Percentiles rank a stretch among this genome's conserved stretches.
phyloP scores from a whole-genome alignment of 2,888 invertebrate genomes.

The Neoascia interrupta region DNA sequence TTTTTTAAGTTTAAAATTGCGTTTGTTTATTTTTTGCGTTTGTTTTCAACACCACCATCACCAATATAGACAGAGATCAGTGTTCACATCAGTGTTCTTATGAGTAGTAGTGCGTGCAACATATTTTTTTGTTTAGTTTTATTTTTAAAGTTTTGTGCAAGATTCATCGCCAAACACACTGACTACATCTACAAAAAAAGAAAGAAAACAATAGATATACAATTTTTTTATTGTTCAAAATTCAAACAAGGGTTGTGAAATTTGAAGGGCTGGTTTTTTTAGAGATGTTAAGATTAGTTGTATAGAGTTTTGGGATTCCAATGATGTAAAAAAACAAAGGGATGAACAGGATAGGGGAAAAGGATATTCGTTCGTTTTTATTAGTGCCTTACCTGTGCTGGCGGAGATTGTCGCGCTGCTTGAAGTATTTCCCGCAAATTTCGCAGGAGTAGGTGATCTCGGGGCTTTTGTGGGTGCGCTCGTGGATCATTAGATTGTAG shows the following conservation, averaged over 20 bases:
- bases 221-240: slow-evolving; percentile 29
- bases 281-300: too few species aligned
- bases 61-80: slow-evolving; percentile 74
- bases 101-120: slow-evolving; percentile 71
- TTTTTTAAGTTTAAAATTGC: slow-evolving; percentile 15
- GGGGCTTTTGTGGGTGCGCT: slow-evolving; percentile 97
- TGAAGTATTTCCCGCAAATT: slow-evolving; percentile 98
- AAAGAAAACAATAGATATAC: slow-evolving; percentile 72
- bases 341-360: neutral
- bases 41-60: slow-evolving; percentile 66
- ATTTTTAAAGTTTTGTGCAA: slow-evolving; percentile 65
- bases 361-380: neutral
- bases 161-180: slow-evolving; percentile 91
- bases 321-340: slow-evolving; percentile 3
- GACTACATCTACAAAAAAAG: slow-evolving; percentile 89
- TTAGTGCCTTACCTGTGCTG: slow-evolving; percentile 93
- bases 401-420: slow-evolving; percentile 97
- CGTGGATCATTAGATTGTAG: slow-evolving; percentile 99
- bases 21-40: slow-evolving; percentile 26
- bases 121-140: slow-evolving; percentile 53
- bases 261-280: slow-evolving; percentile 16
- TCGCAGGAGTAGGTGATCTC: slow-evolving; percentile 98
- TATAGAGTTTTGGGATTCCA: neutral
- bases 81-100: slow-evolving; percentile 72
- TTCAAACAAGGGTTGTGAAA: slow-evolving; percentile 23